These are phyloP conservation scores for Delphinapterus leucas DNA, from an alignment of 2,113 vertebrate species.

Conservation along the genomic window DNA sequence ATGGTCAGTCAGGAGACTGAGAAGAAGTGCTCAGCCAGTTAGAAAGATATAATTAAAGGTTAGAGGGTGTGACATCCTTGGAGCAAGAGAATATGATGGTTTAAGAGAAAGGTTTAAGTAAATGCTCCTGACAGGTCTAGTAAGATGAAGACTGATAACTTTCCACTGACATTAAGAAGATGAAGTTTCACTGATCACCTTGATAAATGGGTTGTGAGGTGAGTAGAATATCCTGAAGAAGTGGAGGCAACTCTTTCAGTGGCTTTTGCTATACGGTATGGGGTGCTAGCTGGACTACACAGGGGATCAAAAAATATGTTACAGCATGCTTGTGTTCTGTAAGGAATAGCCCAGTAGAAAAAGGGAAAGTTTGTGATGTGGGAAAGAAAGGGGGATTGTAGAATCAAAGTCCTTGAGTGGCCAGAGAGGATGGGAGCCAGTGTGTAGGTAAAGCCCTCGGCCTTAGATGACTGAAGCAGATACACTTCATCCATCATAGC, in stretches of 20 bases:
- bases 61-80: neutral
- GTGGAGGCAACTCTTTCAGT: neutral
- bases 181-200: neutral
- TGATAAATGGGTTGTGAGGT: neutral
- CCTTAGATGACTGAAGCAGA: neutral
- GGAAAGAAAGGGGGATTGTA: neutral
- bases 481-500: neutral
- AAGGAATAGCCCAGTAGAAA: neutral
- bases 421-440: neutral
- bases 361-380: neutral
- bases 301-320: neutral
- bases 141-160: neutral
- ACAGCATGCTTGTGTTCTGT: neutral
- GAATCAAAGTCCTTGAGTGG: neutral
- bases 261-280: neutral
- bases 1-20: neutral
- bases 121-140: neutral
- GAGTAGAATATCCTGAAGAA: neutral
- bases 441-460: neutral
- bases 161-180: neutral
- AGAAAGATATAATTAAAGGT: neutral
- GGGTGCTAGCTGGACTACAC: neutral
- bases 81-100: neutral
- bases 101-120: neutral
- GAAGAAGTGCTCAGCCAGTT: neutral